Conservation (phyloP, 2,797 vertebrate genomes). For the Bucorvus abyssinicus region DNA sequence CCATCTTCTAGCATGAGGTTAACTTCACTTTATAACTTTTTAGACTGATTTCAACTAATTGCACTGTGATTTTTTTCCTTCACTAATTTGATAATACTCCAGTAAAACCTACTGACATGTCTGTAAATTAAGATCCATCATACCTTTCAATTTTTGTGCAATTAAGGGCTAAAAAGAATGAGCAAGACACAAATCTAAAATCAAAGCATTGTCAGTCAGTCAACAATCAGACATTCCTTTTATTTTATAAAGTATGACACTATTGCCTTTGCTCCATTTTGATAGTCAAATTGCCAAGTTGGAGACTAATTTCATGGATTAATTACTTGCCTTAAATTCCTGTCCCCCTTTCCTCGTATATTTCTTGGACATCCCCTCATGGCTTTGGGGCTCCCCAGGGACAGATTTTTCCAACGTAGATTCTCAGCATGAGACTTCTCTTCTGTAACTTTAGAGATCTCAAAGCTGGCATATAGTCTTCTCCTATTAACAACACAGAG, state of each 20-base stretch:
- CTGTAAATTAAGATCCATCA: background rate
- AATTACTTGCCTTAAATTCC: background rate
- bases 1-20: background rate
- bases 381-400: background rate
- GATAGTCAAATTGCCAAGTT: background rate
- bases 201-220: background rate
- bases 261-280: background rate
- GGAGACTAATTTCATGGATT: background rate
- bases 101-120: background rate
- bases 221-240: background rate
- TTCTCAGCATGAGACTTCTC: background rate
- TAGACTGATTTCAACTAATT: background rate
- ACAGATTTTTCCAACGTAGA: background rate
- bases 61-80: background rate
- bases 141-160: background rate
- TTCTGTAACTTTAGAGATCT: background rate
- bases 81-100: background rate
- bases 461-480: background rate
- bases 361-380: background rate
- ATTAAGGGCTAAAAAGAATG: background rate
- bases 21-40: background rate
- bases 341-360: background rate
- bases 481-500: background rate
- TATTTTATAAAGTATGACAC: background rate
- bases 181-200: background rate